Conservation (phyloP, 2,113 vertebrate genomes). For the Ciconia maguari region DNA sequence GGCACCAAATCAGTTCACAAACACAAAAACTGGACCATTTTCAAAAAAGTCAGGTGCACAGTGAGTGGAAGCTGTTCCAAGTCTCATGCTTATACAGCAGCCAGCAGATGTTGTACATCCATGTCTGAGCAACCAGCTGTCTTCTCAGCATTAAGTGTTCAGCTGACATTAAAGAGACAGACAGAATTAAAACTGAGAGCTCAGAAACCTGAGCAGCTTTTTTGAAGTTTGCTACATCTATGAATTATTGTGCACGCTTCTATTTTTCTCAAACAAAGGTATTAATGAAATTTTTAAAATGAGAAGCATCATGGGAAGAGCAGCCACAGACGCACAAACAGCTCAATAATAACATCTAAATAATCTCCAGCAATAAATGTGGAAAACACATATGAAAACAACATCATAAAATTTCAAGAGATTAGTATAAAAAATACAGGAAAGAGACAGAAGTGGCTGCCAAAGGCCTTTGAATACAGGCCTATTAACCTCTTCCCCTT, state of each 20-base stretch:
- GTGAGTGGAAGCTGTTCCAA: conserved; percentile 39
- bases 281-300: neutral
- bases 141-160: conserved; percentile 18
- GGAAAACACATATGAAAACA: neutral
- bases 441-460: neutral
- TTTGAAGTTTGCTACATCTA: neutral
- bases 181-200: neutral
- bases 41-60: conserved; percentile 60
- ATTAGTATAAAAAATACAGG: neutral
- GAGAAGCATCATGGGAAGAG: neutral
- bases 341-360: neutral
- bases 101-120: conserved; percentile 43
- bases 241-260: neutral
- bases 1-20: conserved; percentile 27
- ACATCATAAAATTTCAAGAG: neutral
- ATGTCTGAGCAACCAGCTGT: conserved; percentile 48
- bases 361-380: neutral
- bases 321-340: neutral
- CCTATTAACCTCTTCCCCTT: neutral
- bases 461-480: neutral
- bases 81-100: neutral
- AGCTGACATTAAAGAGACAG: conserved; percentile 23
- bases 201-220: neutral
- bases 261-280: neutral
- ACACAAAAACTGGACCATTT: conserved; percentile 41